Conservation (phyloP, 1,140 invertebrate genomes). For the Drosophila ercepeae region DNA sequence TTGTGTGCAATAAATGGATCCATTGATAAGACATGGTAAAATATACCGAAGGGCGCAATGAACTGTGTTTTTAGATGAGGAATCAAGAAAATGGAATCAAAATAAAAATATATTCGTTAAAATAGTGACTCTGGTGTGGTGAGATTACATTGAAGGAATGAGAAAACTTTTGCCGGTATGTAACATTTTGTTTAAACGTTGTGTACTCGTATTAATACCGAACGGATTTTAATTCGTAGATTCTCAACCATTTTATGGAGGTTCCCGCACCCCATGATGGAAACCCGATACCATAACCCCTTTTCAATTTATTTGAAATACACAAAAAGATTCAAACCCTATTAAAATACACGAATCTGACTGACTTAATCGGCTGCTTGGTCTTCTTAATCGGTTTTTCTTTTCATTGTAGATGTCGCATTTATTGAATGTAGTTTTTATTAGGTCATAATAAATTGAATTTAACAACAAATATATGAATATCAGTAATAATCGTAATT, state of each 20-base stretch:
- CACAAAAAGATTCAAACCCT: slow-evolving; percentile 3
- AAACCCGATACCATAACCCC: neutral
- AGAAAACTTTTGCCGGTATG: neutral
- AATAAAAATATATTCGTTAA: neutral
- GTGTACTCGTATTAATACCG: too few species aligned
- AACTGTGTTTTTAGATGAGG: neutral
- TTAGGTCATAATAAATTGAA: slow-evolving; percentile 81
- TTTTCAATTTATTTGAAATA: neutral
- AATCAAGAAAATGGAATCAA: neutral
- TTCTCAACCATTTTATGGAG: neutral
- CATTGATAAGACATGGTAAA: neutral
- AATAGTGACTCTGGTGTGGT: neutral
- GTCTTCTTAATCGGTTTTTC: slow-evolving; percentile 24
- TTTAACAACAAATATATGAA: slow-evolving; percentile 78
- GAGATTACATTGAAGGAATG: neutral
- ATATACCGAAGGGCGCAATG: neutral
- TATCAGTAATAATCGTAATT: slow-evolving; percentile 69
- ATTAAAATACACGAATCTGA: slow-evolving; percentile 13
- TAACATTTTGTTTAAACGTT: too few species aligned
- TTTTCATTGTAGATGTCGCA: slow-evolving; percentile 54
- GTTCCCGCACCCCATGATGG: neutral
- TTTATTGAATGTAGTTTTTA: slow-evolving; percentile 80
- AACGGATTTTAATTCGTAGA: neutral
- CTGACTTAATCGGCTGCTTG: slow-evolving; percentile 11
- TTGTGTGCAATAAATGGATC: neutral